Base-by-base conservation (phyloP, 1,140 invertebrate genomes). In the Bombus haemorrhoidalis region DNA sequence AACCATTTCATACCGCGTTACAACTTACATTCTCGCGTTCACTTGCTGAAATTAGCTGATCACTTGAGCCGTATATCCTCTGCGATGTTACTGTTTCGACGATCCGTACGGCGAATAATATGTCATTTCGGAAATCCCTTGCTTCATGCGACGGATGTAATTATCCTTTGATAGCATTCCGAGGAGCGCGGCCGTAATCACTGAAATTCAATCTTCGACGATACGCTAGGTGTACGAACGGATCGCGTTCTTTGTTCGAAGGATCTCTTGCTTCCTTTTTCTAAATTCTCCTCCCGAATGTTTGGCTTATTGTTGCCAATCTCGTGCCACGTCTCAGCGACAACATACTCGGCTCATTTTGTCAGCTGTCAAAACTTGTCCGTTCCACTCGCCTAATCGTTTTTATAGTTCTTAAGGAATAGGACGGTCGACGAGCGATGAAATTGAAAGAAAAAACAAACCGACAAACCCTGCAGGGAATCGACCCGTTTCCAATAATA, bases 1-100 rank as follows among this genome's bases (percentile, higher is more conserved):
- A 83, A 77, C 62, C 74, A 76, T 83, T 68, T 37, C 34, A 28
- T 15, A 22, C 34, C 43, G 76, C 74, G 81, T 83, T 83, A 83
- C 57, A 53, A 77, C 81, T 83, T 53, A 83, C 43, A 77, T 47
- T 53, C 43, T 10, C 73, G 62, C 39, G 22, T n/a, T 39, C 62
- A 77, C 74, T 83, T 68, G 39, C n/a, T 15, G 34, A 77, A 83
- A 77, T 77, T 83, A 77, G 81, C 43, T 25, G 18, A 43, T 22
- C 73, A 68, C 39, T 83, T 25, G n/a, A 32, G 10, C 59, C n/a
- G 5, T 18, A 64, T 32, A 53, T 43, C 4, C 32, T 28, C 34
- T 0, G 9, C 18, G 13, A 15, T 47, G 3, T 25, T 2, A 18
- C 13, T 8, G 22, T 53, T 59, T 22, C 8, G 6, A 34, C 39